Evolutionary conservation across 2,888 invertebrate genomes (phyloP), one percentile per base, ranked within the genome.

Genomic region (Hydriomena furcata): DNA sequence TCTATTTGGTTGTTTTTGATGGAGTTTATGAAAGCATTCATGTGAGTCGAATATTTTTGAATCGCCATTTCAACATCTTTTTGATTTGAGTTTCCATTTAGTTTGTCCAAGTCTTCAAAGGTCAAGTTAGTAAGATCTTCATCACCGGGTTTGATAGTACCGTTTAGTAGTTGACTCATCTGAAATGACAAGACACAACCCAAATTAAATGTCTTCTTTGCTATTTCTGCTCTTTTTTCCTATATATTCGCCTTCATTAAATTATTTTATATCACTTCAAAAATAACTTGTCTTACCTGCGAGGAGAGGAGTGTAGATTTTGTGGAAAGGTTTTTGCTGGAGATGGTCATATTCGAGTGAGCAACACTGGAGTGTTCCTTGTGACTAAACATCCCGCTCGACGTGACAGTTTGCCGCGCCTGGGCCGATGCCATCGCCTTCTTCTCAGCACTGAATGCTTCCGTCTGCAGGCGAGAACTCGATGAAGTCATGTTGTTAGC

Each of bases 371-470:
- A 88, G 66, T 87, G 89, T 61, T 90, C 89, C 70, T 95, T 95
- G 63, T 94, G 94, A 76, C 95, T 96, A 72, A 94, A 95, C 73
- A 95, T 94, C 17, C 95, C 95, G 52, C 93, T 93, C 11, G 95
- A 93, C 2, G 95, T 95, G 66, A 95, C 94, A 1, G 95, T 95
- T 78, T 95, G 96, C 31, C 95, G 92, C 63, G 96, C 95, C 71
- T 96, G 95, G 59, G 93, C 92, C 55, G 95, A 94, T 42, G 94
- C 93, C 77, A 94, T 93, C 37, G 92, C 92, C 66, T 93, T 93
- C 74, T 97, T 95, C 85, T 97, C 96, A 7, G 96, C 94, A 67
- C 95, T 96, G 83, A 96, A 97, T 28, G 94, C 94, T 70, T 96
- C 96, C 38, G 96, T 96, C 62, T 96, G 95, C 46, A 97, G 91